Conservation (phyloP, 2,797 vertebrate species). For the Sylvia borin region DNA sequence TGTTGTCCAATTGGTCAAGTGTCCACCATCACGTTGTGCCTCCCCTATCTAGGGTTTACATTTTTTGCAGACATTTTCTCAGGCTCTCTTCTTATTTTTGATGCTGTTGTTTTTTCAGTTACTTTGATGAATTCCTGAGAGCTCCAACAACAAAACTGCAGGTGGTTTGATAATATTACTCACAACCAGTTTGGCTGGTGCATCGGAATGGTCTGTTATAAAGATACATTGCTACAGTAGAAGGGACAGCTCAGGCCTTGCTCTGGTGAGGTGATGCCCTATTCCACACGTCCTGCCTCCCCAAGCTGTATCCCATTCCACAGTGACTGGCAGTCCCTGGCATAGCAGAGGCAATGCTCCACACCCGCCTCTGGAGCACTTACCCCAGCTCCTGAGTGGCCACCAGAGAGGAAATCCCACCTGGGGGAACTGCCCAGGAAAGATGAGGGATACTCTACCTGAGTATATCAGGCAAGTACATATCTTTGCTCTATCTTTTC, state of each 20-base stretch:
- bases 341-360: accelerated
- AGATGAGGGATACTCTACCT: accelerated
- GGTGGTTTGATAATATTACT: no score
- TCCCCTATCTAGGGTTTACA: no score
- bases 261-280: accelerated
- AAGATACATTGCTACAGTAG: no score
- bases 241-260: not conserved
- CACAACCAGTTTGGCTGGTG: no score
- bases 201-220: no score
- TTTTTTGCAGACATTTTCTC: no score
- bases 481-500: accelerated
- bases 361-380: not conserved
- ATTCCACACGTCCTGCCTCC: accelerated
- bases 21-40: no score
- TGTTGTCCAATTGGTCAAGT: no score
- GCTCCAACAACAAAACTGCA: no score
- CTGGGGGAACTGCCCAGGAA: not conserved
- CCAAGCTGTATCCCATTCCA: accelerated
- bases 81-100: no score
- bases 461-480: accelerated
- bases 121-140: no score
- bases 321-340: not conserved
- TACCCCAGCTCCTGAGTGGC: not conserved
- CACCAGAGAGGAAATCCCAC: not conserved
- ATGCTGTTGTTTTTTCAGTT: no score